Evolutionary conservation across 2,797 vertebrate genomes (phyloP), one percentile per base, ranked within the genome.

Genomic region (Chrosomus eos): DNA sequence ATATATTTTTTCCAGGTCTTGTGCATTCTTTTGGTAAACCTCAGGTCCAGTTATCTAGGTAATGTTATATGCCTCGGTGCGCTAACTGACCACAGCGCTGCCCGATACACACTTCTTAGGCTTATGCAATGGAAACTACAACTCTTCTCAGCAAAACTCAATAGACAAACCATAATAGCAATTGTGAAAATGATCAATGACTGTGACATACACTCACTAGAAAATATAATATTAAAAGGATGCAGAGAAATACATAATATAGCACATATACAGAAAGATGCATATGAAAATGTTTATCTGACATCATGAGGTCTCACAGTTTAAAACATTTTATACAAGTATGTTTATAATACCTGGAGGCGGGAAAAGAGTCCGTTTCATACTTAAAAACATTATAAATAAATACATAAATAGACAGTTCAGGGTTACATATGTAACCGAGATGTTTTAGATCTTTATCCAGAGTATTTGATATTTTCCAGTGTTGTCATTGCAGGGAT

Each of bases 1-100:
- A 58, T 8, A 13, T 74, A 48, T 78, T 43, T 81, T 83, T 40
- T 43, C 23, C 67, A 43, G 7, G 28, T 70, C 68, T 60, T 71
- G 48, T 28, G 74, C 77, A 81, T 79, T 81, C 60, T 81, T 81
- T 64, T 79, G 86, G 81, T 84, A 75, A 87, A 79, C 84, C 79
- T 28, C 72, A 86, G 77, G 73, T 77, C 31, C 5, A 71, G 79
- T 38, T 85, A 68, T 51, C 79, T 68, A 13, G 45, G 26, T 33
- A 76, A 79, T 14, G 14, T 18, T 45, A 68, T 67, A 77, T 31
- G 73, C 33, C 82, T 83, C 73, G 11, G 33, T 77, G 48, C 31
- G 48, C 62, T 83, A 68, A 68, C 48, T 70, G 73, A 83, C 73
- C 73, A 68, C 82, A 83, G 73, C 18, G 68, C 48, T 83, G 62